Evolutionary conservation across 2,797 vertebrate genomes (phyloP).

Genomic region (Macroramphosus scolopax): DNA sequence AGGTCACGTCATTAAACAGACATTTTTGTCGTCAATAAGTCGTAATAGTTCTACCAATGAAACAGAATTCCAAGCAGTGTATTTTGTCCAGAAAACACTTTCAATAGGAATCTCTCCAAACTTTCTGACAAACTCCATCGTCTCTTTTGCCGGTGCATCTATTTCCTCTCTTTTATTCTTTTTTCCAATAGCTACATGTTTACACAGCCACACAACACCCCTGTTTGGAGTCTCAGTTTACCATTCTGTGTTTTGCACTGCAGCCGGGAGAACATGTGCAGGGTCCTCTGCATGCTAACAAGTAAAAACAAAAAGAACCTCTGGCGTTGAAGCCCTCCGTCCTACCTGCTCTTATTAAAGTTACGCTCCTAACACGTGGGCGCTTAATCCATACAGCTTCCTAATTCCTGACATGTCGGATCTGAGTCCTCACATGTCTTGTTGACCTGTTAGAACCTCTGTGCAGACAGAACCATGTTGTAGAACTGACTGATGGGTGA

Average conservation of each 20-base stretch:
- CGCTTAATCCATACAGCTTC: not conserved
- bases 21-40: too few species aligned
- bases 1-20: too few species aligned
- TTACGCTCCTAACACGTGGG: slow-evolving; percentile 1
- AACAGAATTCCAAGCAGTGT: too few species aligned
- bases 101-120: too few species aligned
- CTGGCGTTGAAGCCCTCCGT: slow-evolving; percentile 11
- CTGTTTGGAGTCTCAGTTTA: slow-evolving; percentile 37
- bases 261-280: slow-evolving; percentile 36
- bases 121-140: too few species aligned
- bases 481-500: slow-evolving; percentile 34
- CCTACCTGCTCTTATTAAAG: slow-evolving; percentile 6
- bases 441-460: slow-evolving; percentile 10
- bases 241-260: slow-evolving; percentile 43
- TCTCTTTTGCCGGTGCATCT: too few species aligned
- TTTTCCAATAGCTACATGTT: too few species aligned
- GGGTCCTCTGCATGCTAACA: slow-evolving; percentile 51
- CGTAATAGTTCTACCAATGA: too few species aligned
- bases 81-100: too few species aligned
- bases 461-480: not conserved
- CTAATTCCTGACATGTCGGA: not conserved
- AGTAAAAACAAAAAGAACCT: not conserved
- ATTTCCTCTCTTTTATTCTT: too few species aligned
- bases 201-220: slow-evolving; percentile 27
- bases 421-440: too few species aligned